Evolutionary conservation across 2,797 vertebrate species (phyloP).

Genomic region (Myotis daubentonii): DNA sequence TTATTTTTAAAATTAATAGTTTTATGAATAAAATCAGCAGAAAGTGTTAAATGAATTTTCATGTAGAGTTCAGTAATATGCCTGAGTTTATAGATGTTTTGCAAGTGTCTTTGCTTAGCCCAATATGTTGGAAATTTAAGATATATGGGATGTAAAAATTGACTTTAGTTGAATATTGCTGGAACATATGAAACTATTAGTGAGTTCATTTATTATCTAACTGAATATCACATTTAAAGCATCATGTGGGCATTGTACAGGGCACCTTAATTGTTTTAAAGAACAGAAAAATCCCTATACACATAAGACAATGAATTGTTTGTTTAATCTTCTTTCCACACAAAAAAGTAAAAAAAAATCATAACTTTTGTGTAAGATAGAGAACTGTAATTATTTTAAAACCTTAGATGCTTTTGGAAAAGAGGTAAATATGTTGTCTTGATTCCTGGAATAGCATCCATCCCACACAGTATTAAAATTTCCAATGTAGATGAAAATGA

Average conservation of each 20-base stretch:
- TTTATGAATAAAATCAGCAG: not conserved
- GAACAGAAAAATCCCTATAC: not conserved
- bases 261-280: not conserved
- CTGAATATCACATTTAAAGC: slow-evolving; percentile 2
- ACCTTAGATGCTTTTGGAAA: slow-evolving; percentile 28
- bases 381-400: slow-evolving; percentile 10
- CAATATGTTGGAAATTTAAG: not conserved
- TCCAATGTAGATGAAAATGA: slow-evolving; percentile 44
- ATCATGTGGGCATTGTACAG: not conserved
- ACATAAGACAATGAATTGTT: not conserved
- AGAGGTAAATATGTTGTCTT: slow-evolving; percentile 21
- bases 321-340: not conserved
- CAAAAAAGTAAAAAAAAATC: not conserved
- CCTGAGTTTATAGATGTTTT: not conserved
- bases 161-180: not conserved
- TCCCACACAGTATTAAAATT: slow-evolving; percentile 58
- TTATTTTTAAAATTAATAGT: slow-evolving; percentile 41
- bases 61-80: not conserved
- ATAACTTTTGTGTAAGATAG: not conserved
- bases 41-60: not conserved
- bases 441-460: slow-evolving; percentile 4
- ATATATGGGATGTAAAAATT: not conserved
- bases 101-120: not conserved
- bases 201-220: not conserved
- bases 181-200: not conserved